A percentile compares a stretch with the other conserved stretches of the same genome.
Conservation (phyloP, 2,888 invertebrate genomes). For the Lasioglossum marginatum region DNA sequence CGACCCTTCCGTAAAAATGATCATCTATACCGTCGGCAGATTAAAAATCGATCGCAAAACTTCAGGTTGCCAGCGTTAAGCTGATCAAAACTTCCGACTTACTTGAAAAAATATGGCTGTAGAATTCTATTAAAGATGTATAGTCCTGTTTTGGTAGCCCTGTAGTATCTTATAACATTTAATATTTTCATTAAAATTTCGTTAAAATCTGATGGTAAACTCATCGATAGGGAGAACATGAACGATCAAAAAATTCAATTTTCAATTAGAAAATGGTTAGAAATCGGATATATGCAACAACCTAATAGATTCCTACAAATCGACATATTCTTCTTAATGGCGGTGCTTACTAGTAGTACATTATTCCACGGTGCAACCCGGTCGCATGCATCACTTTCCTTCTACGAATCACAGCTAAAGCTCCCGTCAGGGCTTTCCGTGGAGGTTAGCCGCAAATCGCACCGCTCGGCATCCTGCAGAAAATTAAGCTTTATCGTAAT, state of each 20-base stretch:
- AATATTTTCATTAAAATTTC: too few species aligned
- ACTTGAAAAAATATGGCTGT: too few species aligned
- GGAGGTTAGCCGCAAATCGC: slow-evolving; percentile 46
- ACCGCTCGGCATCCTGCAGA: slow-evolving; percentile 37
- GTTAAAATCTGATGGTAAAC: background rate
- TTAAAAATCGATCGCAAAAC: background rate
- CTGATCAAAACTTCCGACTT: background rate
- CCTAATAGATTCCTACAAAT: background rate
- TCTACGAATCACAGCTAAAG: slow-evolving; percentile 30
- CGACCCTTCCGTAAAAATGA: background rate
- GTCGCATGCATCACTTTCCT: background rate
- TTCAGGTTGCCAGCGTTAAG: background rate
- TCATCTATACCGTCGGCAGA: background rate
- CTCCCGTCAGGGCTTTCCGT: slow-evolving; percentile 7
- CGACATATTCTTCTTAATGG: background rate
- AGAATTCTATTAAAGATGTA: too few species aligned
- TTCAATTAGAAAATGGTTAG: background rate
- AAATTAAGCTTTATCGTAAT: slow-evolving; percentile 71
- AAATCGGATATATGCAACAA: background rate
- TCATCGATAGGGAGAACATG: too few species aligned
- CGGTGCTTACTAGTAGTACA: background rate
- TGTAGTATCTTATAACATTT: too few species aligned
- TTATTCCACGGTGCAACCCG: background rate
- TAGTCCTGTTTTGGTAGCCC: too few species aligned
- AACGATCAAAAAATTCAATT: too few species aligned